Evolutionary conservation across 1,140 invertebrate genomes (phyloP).

Genomic region (roundworm (Caenorhabditis elegans)): DNA sequence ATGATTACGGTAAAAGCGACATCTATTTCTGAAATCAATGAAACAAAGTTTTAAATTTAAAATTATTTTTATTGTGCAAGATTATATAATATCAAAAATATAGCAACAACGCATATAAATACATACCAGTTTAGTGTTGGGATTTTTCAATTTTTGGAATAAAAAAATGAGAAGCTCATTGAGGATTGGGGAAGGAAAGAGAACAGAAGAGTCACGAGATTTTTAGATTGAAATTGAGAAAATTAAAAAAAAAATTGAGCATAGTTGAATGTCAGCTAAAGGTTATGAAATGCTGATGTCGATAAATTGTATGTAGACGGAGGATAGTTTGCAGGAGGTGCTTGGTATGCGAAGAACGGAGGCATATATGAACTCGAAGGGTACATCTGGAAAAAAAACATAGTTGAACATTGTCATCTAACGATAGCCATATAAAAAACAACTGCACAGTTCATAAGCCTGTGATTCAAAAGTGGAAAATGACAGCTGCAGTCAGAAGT

Average conservation of each 20-base stretch:
- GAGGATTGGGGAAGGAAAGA: not conserved
- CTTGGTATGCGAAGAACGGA: not conserved
- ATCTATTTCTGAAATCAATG: not conserved
- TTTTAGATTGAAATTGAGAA: not conserved
- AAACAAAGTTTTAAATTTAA: no score
- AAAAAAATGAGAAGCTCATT: not conserved
- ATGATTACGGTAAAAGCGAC: not conserved
- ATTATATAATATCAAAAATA: not conserved
- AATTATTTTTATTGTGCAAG: not conserved
- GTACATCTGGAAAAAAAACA: not conserved
- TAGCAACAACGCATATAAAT: slow-evolving; percentile 16
- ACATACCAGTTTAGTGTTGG: slow-evolving; percentile 13
- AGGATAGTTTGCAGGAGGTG: not conserved
- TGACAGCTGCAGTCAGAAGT: slow-evolving; percentile 28
- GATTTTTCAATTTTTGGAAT: not conserved
- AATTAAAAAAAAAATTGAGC: not conserved
- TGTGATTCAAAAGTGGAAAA: not conserved
- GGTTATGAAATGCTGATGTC: not conserved
- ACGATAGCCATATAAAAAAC: no score
- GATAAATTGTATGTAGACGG: not conserved
- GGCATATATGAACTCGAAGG: not conserved
- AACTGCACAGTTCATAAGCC: no score
- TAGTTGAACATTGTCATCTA: no score
- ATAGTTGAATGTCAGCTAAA: not conserved
- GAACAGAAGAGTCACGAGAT: not conserved